Conservation (phyloP, 2,113 vertebrate genomes). For the Corythaeola cristata region DNA sequence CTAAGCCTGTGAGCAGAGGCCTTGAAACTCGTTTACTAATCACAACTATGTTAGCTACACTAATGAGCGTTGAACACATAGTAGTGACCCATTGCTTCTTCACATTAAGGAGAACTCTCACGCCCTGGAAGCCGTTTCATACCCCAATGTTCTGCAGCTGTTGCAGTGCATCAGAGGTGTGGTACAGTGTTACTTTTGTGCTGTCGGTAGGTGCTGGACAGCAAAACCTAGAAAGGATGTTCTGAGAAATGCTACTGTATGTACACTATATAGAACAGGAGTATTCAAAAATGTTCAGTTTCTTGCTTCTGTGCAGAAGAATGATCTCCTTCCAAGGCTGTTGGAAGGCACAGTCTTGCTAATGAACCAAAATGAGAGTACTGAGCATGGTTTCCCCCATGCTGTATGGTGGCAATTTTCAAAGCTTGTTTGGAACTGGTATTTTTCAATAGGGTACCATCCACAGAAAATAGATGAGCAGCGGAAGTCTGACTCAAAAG, state of each 20-base stretch:
- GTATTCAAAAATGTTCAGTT: neutral
- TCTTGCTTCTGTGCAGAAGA: neutral
- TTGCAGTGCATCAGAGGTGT: neutral
- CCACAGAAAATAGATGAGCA: neutral
- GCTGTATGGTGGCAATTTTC: neutral
- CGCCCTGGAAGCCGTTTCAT: neutral
- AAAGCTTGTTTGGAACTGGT: neutral
- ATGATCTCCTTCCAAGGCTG: neutral
- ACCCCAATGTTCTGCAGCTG: neutral
- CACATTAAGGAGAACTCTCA: neutral
- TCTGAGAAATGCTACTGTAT: neutral
- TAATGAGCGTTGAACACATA: rapidly evolving
- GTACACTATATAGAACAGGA: neutral
- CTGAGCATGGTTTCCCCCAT: neutral
- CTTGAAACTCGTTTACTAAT: neutral
- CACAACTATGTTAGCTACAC: neutral
- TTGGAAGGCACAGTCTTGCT: neutral
- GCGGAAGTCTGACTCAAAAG: neutral
- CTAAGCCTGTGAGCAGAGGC: neutral
- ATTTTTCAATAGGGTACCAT: neutral
- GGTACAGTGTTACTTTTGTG: neutral
- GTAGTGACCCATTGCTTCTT: neutral
- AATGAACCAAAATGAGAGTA: neutral
- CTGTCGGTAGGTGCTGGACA: neutral
- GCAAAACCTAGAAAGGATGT: neutral